Percentiles rank a stretch among this genome's conserved stretches.
phyloP scores from a whole-genome alignment of 2,888 invertebrate species.

The Agrilus cyanescens region DNA sequence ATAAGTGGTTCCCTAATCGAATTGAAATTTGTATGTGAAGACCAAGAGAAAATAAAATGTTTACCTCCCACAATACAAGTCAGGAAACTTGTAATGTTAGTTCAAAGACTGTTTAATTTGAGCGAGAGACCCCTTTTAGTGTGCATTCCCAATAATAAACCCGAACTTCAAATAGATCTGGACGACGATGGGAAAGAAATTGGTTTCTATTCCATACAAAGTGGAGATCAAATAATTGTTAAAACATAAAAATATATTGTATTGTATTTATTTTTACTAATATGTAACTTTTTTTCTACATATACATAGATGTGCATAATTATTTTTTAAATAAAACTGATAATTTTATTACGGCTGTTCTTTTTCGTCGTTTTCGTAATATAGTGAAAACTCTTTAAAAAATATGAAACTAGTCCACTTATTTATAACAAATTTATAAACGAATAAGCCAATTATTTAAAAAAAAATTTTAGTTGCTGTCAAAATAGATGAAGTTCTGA shows the following conservation, averaged over 20 bases:
- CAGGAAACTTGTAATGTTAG: constrained; percentile 70
- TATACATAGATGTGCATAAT: too few species aligned
- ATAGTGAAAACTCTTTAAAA: too few species aligned
- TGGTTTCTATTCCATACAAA: constrained; percentile 71
- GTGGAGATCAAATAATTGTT: constrained; percentile 65
- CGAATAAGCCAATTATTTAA: too few species aligned
- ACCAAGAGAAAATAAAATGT: constrained; percentile 49
- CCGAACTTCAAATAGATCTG: constrained; percentile 58
- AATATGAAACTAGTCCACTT: too few species aligned
- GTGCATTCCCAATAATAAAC: constrained; percentile 44
- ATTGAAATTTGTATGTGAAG: constrained; percentile 43
- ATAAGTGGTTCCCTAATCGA: constrained; percentile 60
- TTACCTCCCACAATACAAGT: constrained; percentile 68
- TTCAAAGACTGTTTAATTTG: constrained; percentile 61
- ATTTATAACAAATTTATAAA: too few species aligned
- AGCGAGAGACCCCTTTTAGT: constrained; percentile 34
- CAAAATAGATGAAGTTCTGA: too few species aligned
- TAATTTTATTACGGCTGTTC: too few species aligned
- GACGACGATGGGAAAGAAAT: constrained; percentile 76
- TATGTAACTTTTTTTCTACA: too few species aligned
- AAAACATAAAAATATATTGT: constrained; percentile 1
- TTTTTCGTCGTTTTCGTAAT: too few species aligned
- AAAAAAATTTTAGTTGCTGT: too few species aligned
- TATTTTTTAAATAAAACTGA: too few species aligned
- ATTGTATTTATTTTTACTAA: too few species aligned